A percentile compares a stretch with the other conserved stretches of the same genome.
Evolutionary conservation across 2,888 invertebrate genomes (phyloP).

Genomic region (Acleris laterana): DNA sequence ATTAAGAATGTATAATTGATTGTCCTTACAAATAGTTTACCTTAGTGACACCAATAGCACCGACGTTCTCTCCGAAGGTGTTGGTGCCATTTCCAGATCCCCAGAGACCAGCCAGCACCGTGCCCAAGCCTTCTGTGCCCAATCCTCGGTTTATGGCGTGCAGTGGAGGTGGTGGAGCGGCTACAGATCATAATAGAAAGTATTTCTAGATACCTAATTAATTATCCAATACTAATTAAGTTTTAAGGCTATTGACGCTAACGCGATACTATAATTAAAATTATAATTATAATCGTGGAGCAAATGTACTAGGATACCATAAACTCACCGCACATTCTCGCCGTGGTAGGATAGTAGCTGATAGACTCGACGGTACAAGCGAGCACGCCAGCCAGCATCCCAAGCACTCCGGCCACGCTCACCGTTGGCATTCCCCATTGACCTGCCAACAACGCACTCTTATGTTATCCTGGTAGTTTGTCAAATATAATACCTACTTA

Average conservation of each 20-base stretch:
- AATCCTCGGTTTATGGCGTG: conserved; percentile 95
- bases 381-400: conserved; percentile 91
- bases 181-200: conserved; percentile 58
- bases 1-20: too few relatives aligned
- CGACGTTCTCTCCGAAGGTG: conserved; percentile 95
- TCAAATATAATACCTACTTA: too few relatives aligned
- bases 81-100: conserved; percentile 95
- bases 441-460: conserved; percentile 63
- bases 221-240: too few relatives aligned
- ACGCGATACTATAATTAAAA: neutral
- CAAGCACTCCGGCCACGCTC: conserved; percentile 88
- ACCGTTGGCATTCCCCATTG: conserved; percentile 92
- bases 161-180: conserved; percentile 91
- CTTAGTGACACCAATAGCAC: conserved; percentile 94
- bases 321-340: conserved; percentile 88
- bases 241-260: neutral
- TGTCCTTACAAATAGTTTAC: conserved; percentile 64
- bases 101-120: conserved; percentile 92
- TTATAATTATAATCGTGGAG: too few relatives aligned
- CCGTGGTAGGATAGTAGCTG: conserved; percentile 96
- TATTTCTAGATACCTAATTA: too few relatives aligned
- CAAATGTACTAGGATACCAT: conserved; percentile 3
- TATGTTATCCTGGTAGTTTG: conserved; percentile 2
- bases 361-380: conserved; percentile 93
- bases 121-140: conserved; percentile 93